Evolutionary conservation across 2,113 vertebrate species (phyloP), one percentile per base, ranked within the genome.

Genomic region (Oreotrochilus melanogaster): DNA sequence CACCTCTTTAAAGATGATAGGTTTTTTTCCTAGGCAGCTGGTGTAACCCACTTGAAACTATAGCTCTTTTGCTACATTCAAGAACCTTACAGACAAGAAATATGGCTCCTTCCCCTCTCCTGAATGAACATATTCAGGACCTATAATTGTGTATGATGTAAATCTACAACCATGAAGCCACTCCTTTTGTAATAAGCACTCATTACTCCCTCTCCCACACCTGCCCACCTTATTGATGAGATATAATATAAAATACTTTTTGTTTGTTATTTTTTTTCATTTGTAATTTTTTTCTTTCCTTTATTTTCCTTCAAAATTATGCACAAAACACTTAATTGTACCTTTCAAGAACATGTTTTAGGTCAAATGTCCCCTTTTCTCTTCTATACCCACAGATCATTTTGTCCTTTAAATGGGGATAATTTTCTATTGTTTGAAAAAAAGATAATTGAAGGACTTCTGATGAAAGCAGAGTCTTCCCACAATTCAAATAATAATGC

Each of bases 391-490:
- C 18, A 81, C 25, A 73, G 62, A 85, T 70, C 1, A 58, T 91
- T 89, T 92, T 89, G 42, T 61, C 19, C 50, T 72, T 91, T 88
- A 95, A 95, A 81, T 85, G 19, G 10, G 17, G 65, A 76, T 89
- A 76, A 93, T 96, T 92, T 86, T 79, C 64, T 93, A 45, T 85
- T 85, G 37, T 88, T 97, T 61, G 37, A 88, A 83, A 89, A 82
- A 82, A 85, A 82, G 51, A 8, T 79, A 89, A 94, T 72, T 60
- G 54, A 93, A 86, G 78, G 82, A 90, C 25, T 89, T 82, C 14
- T 95, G 81, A 86, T 83, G 74, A 90, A 94, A 92, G 60, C 5
- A 1, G 42, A 89, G 43, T 70, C 67, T 94, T 84, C 51, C 67
- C 37, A 78, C 67, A 80, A 93, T 92, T 88, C 85, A 94, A 80